A percentile compares a stretch with the other conserved stretches of the same genome.
Conservation (phyloP, 2,888 invertebrate genomes). For the Ophion costatus region DNA sequence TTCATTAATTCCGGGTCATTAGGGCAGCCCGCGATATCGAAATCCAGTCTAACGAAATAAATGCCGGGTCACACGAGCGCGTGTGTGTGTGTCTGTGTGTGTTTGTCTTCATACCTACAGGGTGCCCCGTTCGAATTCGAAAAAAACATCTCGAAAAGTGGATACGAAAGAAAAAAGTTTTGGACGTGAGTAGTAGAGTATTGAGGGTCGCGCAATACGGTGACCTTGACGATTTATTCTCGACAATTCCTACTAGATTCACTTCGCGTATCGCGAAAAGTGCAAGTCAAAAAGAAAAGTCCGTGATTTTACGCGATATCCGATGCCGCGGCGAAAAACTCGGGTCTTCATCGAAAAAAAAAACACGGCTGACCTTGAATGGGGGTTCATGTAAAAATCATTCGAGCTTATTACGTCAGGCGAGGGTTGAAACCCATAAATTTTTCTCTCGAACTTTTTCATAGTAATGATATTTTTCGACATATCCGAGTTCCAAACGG, state of each 20-base stretch:
- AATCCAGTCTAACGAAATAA: slow-evolving; percentile 75
- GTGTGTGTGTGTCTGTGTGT: neutral
- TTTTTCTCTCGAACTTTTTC: neutral
- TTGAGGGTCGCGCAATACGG: neutral
- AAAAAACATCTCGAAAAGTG: neutral
- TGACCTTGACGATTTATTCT: neutral
- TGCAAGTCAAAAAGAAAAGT: neutral
- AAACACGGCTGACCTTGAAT: neutral
- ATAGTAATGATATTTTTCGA: neutral
- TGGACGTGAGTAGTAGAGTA: too few relatives aligned
- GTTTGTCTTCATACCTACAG: neutral
- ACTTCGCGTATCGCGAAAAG: neutral
- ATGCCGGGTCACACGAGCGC: slow-evolving; percentile 73
- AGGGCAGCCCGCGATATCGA: slow-evolving; percentile 68
- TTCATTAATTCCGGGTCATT: slow-evolving; percentile 53
- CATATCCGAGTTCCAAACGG: neutral
- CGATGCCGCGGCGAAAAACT: neutral
- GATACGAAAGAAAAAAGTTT: neutral
- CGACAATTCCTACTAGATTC: neutral
- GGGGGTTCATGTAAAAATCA: neutral
- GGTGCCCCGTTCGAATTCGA: neutral
- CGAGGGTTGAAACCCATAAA: neutral
- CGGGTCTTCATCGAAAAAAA: neutral
- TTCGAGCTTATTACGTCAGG: neutral
- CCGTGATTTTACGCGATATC: neutral